phyloP scores from a whole-genome alignment of 64 coral and sea anemone species.

The Hydrozoanthus tunicans region DNA sequence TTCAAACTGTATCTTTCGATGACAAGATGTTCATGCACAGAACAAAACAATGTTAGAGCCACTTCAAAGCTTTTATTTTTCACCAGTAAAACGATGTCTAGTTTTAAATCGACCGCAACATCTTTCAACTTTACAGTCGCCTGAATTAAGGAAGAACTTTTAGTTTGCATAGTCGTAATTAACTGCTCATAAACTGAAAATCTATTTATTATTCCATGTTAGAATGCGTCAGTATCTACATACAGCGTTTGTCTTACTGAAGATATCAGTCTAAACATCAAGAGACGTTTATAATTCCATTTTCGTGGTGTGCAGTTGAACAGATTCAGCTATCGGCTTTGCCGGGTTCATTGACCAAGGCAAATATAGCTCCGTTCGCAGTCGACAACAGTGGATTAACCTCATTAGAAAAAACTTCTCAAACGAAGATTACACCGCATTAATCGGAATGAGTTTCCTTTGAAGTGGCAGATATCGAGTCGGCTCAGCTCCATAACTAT shows the following conservation, averaged over 20 bases:
- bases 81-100: too few species aligned
- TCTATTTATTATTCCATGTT: neutral
- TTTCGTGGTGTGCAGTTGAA: too few species aligned
- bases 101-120: too few species aligned
- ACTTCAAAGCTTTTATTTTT: neutral
- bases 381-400: neutral
- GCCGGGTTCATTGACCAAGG: too few species aligned
- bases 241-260: too few species aligned
- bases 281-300: too few species aligned
- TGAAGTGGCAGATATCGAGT: neutral
- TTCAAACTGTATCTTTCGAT: neutral
- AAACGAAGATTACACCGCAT: neutral
- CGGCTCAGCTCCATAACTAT: neutral
- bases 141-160: neutral
- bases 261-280: too few species aligned
- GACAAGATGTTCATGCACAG: neutral
- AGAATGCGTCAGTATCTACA: too few species aligned
- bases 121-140: too few species aligned
- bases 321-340: too few species aligned
- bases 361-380: too few species aligned
- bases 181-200: neutral
- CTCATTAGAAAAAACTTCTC: conserved; percentile 10
- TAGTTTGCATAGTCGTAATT: neutral
- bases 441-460: neutral
- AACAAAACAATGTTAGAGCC: neutral